Conservation (phyloP, 2,113 vertebrate species). For the western clawed frog (Xenopus tropicalis) region UCB_Xtro_10.0 CM004447.2:26633001-26633500, state of each 20-base stretch:
- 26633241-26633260: neutral
- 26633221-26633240: neutral
- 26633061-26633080: no score
- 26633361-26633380: slow-evolving; percentile 15
- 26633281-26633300: slow-evolving; percentile 10
- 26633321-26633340: slow-evolving; percentile 11
- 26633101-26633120: no score
- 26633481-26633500: neutral
- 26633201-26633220: neutral
- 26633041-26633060: no score
- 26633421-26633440: slow-evolving; percentile 6
- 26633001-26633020: no score
- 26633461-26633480: neutral
- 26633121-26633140: no score
- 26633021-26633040: no score
- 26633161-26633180: no score
- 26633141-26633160: no score
- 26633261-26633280: neutral
- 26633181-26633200: no score
- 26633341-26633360: slow-evolving; percentile 30
- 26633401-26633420: slow-evolving; percentile 16
- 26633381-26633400: slow-evolving; percentile 17
- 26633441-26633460: neutral
- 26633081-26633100: no score
- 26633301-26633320: slow-evolving; percentile 5